These are phyloP conservation scores for Saccostrea echinata DNA, from an alignment of 1,140 invertebrate genomes.

Conservation along the genomic window DNA sequence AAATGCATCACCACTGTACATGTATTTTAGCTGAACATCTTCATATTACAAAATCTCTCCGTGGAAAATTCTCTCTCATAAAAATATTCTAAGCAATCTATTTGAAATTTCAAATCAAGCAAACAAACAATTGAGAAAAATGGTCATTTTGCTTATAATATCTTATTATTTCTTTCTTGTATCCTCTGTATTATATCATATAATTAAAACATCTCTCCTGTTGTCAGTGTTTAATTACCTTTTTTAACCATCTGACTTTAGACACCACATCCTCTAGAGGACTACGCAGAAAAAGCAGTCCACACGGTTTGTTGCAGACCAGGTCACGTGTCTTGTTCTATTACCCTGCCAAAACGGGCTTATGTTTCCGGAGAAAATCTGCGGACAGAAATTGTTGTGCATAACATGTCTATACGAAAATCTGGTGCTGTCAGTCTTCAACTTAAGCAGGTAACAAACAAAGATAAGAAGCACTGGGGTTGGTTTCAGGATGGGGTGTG, in stretches of 20 bases:
- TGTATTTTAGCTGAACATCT: no score
- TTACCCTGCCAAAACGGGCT: conserved; percentile 72
- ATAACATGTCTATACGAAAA: conserved; percentile 75
- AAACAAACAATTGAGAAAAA: no score
- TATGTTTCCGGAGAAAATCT: conserved; percentile 76
- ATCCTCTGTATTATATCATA: no score
- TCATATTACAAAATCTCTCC: no score
- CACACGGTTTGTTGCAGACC: conserved; percentile 74
- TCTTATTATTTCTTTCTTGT: no score
- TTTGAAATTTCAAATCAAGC: no score
- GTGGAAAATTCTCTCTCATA: no score
- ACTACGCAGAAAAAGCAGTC: conserved; percentile 73
- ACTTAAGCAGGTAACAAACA: conserved; percentile 72
- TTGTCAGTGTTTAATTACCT: background rate
- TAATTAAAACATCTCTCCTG: no score
- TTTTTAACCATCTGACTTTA: conserved; percentile 29
- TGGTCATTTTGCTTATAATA: no score
- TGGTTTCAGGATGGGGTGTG: no score
- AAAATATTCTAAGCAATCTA: no score
- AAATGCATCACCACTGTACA: no score
- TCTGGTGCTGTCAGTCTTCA: conserved; percentile 73
- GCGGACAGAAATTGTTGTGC: conserved; percentile 70
- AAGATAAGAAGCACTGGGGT: background rate
- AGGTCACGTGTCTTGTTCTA: conserved; percentile 74
- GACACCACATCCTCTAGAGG: conserved; percentile 71